Evolutionary conservation across 2,797 vertebrate genomes (phyloP).

Genomic region (Taenioides sp.): DNA sequence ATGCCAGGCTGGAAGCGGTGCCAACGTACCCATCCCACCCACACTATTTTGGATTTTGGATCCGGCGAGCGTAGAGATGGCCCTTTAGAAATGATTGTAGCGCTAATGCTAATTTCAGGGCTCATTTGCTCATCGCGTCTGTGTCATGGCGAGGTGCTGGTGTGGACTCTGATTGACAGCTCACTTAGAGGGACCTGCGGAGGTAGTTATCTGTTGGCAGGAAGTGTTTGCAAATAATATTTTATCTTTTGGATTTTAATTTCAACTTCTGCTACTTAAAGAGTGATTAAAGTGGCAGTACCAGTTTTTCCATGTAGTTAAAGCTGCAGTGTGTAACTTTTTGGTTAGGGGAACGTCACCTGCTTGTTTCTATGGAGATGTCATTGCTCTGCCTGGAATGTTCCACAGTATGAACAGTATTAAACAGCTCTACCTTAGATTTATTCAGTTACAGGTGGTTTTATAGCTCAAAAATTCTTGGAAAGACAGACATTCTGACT

Average conservation of each 20-base stretch:
- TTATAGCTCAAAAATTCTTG: no score
- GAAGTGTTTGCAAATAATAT: not conserved
- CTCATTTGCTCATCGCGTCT: not conserved
- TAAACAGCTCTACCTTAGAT: no score
- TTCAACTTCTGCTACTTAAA: not conserved
- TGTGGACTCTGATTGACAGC: constrained; percentile 1
- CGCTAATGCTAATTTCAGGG: constrained; percentile 9
- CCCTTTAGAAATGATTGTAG: not conserved
- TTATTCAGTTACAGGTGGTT: no score
- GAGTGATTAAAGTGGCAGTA: no score
- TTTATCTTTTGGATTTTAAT: not conserved
- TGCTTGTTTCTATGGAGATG: no score
- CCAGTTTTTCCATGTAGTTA: no score
- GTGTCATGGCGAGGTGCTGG: not conserved
- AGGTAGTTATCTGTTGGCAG: no score
- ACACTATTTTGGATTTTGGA: constrained; percentile 3
- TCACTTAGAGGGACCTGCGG: not conserved
- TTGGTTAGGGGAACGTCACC: no score
- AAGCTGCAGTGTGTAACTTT: no score
- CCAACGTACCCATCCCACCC: not conserved
- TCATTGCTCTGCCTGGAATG: no score
- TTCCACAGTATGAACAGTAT: no score
- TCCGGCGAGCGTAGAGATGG: not conserved
- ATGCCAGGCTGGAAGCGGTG: not conserved
- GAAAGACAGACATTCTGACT: no score